Evolutionary conservation across 2,113 vertebrate genomes (phyloP).

Genomic region (Platichthys stellatus): DNA sequence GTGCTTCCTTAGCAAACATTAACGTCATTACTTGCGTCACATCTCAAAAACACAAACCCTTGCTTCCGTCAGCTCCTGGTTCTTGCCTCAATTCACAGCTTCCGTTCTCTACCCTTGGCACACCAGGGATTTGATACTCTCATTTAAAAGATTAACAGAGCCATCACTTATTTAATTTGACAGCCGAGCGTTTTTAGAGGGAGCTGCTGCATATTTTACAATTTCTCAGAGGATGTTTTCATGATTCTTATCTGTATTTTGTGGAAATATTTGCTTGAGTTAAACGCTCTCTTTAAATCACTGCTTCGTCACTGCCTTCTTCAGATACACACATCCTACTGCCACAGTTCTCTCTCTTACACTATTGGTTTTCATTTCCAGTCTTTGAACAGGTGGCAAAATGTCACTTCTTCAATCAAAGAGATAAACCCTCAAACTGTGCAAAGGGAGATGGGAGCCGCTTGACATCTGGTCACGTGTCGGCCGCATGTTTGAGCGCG

Average conservation of each 20-base stretch:
- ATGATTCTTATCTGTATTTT: background rate
- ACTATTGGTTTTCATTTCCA: slow-evolving; percentile 4
- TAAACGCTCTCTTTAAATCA: background rate
- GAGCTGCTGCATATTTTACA: slow-evolving; percentile 19
- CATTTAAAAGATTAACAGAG: slow-evolving; percentile 12
- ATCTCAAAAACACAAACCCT: background rate
- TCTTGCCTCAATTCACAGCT: slow-evolving; percentile 3
- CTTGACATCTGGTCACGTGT: slow-evolving; percentile 50
- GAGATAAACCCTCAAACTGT: slow-evolving; percentile 42
- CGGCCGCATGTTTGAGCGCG: slow-evolving; percentile 29
- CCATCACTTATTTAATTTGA: slow-evolving; percentile 23
- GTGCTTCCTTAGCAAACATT: slow-evolving; percentile 15
- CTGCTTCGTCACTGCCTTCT: background rate
- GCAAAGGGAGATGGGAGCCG: slow-evolving; percentile 5
- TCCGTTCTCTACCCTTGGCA: background rate
- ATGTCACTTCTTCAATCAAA: slow-evolving; percentile 52
- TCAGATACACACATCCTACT: background rate
- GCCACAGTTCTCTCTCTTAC: slow-evolving; percentile 11
- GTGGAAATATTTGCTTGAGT: no score
- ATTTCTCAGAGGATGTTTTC: slow-evolving; percentile 2
- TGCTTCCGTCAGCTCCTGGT: slow-evolving; percentile 2
- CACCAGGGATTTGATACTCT: background rate
- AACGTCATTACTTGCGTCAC: background rate
- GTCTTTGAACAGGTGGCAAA: slow-evolving; percentile 59
- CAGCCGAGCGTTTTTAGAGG: slow-evolving; percentile 29